Evolutionary conservation across 37 sponge, comb jelly and placozoan species (phyloP).

Genomic region (Halichondria panicea): DNA sequence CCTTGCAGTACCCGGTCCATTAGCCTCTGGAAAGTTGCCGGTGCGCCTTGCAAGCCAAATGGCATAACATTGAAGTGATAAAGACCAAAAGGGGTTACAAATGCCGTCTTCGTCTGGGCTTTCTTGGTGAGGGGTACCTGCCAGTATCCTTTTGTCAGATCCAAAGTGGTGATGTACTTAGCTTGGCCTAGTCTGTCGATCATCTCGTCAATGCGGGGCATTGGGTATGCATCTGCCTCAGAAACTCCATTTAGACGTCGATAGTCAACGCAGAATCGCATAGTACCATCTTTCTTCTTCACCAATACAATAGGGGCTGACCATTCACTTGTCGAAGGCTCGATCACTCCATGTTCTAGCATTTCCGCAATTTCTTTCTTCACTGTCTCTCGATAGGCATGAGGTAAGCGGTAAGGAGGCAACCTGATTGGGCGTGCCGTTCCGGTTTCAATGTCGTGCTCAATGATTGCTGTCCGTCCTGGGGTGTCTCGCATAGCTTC

Average conservation of each 20-base stretch:
- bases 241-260: constrained; percentile 53
- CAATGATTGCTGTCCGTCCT: constrained; percentile 21
- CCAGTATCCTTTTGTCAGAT: constrained; percentile 69
- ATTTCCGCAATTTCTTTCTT: constrained; percentile 22
- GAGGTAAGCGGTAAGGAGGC: constrained; percentile 36
- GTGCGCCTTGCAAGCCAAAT: constrained; percentile 17
- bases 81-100: constrained; percentile 48
- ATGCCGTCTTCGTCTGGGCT: constrained; percentile 55
- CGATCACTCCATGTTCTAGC: constrained; percentile 22
- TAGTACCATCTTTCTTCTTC: constrained; percentile 50
- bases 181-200: constrained; percentile 32
- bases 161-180: constrained; percentile 47
- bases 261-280: constrained; percentile 71
- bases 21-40: constrained; percentile 51
- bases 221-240: constrained; percentile 49
- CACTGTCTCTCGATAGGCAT: constrained; percentile 16
- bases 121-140: constrained; percentile 38
- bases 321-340: constrained; percentile 53
- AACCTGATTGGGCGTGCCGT: constrained; percentile 38
- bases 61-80: constrained; percentile 36
- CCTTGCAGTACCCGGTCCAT: constrained; percentile 41
- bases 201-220: constrained; percentile 61
- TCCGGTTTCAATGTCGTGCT: constrained; percentile 48
- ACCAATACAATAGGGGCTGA: constrained; percentile 68
- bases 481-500: constrained; percentile 6